phyloP scores from a whole-genome alignment of 2,113 vertebrate genomes.

The Piprites chloris region DNA sequence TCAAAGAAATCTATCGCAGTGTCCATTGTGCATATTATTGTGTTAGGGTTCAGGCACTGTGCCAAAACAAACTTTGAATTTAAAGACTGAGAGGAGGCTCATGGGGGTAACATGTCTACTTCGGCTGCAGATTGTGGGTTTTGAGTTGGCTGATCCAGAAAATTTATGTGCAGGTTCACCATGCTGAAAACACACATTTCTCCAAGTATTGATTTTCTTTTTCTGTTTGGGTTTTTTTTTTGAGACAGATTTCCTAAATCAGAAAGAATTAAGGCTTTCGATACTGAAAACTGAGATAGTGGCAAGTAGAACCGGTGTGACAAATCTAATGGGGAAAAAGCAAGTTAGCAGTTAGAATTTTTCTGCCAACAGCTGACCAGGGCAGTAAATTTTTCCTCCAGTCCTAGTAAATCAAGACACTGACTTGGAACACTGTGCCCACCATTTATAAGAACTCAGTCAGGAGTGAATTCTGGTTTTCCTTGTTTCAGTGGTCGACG shows the following conservation, averaged over 20 bases:
- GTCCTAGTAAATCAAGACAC: background rate
- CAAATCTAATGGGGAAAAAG: background rate
- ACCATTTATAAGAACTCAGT: background rate
- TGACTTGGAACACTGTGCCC: background rate
- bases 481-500: background rate
- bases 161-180: background rate
- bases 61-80: background rate
- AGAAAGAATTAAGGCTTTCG: background rate
- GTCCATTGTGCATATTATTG: background rate
- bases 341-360: background rate
- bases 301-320: background rate
- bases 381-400: background rate
- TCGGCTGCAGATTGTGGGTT: background rate
- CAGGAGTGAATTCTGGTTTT: background rate
- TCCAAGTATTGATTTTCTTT: background rate
- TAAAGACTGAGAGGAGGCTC: background rate
- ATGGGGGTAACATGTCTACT: fast-evolving
- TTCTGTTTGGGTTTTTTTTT: background rate
- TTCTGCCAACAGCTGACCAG: background rate
- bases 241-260: background rate
- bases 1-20: background rate
- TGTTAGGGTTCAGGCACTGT: background rate
- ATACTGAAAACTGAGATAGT: background rate
- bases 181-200: background rate
- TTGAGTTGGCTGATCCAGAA: background rate